A percentile compares a stretch with the other conserved stretches of the same genome.
Evolutionary conservation across 2,888 invertebrate species (phyloP).

Genomic region (Ochropleura leucogaster): DNA sequence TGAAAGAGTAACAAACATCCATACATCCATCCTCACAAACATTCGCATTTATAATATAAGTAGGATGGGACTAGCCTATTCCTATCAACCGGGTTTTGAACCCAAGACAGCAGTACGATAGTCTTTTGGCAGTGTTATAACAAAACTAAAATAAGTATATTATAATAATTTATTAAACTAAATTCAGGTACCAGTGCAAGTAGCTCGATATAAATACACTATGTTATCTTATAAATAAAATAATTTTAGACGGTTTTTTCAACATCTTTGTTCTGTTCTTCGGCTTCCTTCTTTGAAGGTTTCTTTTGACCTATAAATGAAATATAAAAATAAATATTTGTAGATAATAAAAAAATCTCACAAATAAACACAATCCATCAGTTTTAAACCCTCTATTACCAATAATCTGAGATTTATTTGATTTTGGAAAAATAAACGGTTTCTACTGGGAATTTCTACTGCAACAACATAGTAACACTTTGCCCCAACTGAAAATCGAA

Average conservation of each 20-base stretch:
- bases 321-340: not conserved
- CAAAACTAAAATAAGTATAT: not conserved
- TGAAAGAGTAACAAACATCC: too few relatives aligned
- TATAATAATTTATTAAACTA: constrained; percentile 29
- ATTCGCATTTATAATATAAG: too few relatives aligned
- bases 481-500: not conserved
- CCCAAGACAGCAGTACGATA: too few relatives aligned
- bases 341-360: not conserved
- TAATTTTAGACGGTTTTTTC: constrained; percentile 35
- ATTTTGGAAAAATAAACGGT: too few relatives aligned
- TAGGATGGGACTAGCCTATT: too few relatives aligned
- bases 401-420: too few relatives aligned
- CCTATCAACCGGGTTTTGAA: too few relatives aligned
- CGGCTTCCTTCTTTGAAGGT: constrained; percentile 21
- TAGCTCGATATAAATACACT: constrained; percentile 11
- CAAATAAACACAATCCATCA: too few relatives aligned
- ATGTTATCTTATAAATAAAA: not conserved
- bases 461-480: not conserved
- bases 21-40: too few relatives aligned
- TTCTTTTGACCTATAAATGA: constrained; percentile 45
- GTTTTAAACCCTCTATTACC: too few relatives aligned
- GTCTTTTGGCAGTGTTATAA: too few relatives aligned
- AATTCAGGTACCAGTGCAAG: constrained; percentile 25
- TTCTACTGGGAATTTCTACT: not conserved
- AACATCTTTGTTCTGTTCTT: constrained; percentile 32